Percentiles rank a stretch among this genome's conserved stretches.
Evolutionary conservation across 2,113 vertebrate species (phyloP).

Genomic region (Ellobius talpinus): DNA sequence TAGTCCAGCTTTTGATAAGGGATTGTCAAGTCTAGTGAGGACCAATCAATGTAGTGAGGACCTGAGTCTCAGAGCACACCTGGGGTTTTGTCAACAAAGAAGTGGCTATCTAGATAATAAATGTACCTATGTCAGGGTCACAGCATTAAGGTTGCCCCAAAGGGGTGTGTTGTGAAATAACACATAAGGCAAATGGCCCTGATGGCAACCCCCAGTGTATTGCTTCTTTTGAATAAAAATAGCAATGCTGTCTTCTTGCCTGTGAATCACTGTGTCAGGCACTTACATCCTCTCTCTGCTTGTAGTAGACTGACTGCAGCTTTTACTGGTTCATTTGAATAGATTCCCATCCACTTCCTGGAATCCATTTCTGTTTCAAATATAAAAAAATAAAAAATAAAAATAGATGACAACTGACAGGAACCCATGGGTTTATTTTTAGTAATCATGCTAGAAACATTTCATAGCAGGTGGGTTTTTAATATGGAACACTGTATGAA

Average conservation of each 20-base stretch:
- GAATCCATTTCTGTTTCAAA: slow-evolving; percentile 27
- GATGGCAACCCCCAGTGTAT: not conserved
- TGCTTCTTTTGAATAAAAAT: not conserved
- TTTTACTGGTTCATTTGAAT: slow-evolving; percentile 39
- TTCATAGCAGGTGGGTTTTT: not conserved
- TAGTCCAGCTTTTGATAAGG: not conserved
- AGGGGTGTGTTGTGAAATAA: not conserved
- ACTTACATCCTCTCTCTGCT: not conserved
- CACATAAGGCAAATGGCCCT: not conserved
- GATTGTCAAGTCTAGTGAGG: not conserved
- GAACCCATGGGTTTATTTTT: not conserved
- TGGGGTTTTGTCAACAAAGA: not conserved
- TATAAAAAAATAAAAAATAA: not conserved
- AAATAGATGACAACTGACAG: slow-evolving; percentile 31
- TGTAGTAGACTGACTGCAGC: not conserved
- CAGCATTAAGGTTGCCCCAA: not conserved
- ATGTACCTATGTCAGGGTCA: not conserved
- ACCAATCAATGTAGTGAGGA: not conserved
- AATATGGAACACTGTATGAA: not conserved
- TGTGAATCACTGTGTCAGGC: not conserved
- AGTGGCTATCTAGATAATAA: not conserved
- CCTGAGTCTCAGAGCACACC: not conserved
- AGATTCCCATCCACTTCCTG: slow-evolving; percentile 21
- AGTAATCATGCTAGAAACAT: slow-evolving; percentile 6
- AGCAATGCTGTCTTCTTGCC: not conserved